Base-by-base conservation (phyloP, 2,888 invertebrate species). In the Noctua comes region DNA sequence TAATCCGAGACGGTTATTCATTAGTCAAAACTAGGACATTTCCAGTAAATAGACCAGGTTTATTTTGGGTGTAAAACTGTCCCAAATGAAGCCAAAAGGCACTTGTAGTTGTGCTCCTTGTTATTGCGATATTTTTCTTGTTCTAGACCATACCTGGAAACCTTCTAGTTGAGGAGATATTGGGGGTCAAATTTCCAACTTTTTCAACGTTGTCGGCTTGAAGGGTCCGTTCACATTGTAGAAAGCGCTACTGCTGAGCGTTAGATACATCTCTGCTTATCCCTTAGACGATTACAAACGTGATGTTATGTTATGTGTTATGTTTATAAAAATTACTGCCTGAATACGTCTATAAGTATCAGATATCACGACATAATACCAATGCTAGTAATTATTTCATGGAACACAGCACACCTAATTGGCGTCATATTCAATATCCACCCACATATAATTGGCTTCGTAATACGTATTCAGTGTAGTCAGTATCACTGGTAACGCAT, bases 321-420 rank as follows among this genome's bases (percentile, higher is more conserved):
- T 18, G 7, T 59, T 27, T 48, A 24, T 21, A 36, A 64, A 51
- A 24, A 24, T 43, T n/a, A 48, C 16, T 40, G n/a, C 48, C 40
- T 66, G 18, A 27, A 59, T 31, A 48, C 2, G 24, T 21, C 27
- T 51, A 13, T 16, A 31, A 62, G 51, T 66, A 79, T 73, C 40
- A 40, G 21, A 48, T 72, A n/a, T 57, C 80, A 68, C 59, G 57
- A 36, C 18, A 59, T 68, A 36, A 51, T 27, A 66, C 48, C 40
- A 73, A n/a, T 24, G 31, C 48, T 62, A 59, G 18, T 59, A 54
- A 81, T 81, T 73, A 79, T 59, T 80, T 73, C 59, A 51, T 18
- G 59, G 59, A 65, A 74, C 11, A 68, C 36, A 54, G 46, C 16
- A 27, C 43, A 46, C 46, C 3, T 75, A 74, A 79, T 79, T 74